Conservation (phyloP, 2,113 vertebrate genomes). For the Labrus mixtus region DNA sequence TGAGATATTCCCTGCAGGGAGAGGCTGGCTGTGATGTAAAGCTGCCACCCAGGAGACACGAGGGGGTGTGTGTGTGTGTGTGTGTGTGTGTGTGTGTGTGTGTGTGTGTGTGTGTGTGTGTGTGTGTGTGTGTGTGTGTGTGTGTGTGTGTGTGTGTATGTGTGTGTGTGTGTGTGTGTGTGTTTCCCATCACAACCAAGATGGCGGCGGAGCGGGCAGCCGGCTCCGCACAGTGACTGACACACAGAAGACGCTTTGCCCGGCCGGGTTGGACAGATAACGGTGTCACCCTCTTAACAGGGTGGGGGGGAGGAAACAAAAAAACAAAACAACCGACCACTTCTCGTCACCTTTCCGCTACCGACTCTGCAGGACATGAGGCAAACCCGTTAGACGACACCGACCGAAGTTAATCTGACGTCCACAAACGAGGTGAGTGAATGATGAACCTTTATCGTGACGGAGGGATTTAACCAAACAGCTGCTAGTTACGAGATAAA, state of each 20-base stretch:
- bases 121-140: background rate
- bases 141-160: too few relatives aligned
- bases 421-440: conserved; percentile 62
- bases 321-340: background rate
- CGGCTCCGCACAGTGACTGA: conserved; percentile 63
- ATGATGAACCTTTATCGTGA: conserved; percentile 51
- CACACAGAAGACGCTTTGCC: conserved; percentile 19
- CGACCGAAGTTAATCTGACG: conserved; percentile 48
- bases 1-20: background rate
- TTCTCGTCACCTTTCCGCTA: background rate
- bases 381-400: conserved; percentile 28
- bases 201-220: conserved; percentile 75
- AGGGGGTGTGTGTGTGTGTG: background rate
- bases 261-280: conserved; percentile 6
- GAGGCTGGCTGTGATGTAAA: conserved; percentile 14
- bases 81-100: background rate
- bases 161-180: too few relatives aligned
- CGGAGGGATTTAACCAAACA: conserved; percentile 35
- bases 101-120: too few relatives aligned
- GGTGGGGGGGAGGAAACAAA: background rate
- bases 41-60: conserved; percentile 9
- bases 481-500: conserved; percentile 19
- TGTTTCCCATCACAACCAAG: conserved; percentile 72
- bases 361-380: conserved; percentile 33
- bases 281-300: background rate